phyloP scores from a whole-genome alignment of 2,888 invertebrate species.

The Bugula neritina region DNA sequence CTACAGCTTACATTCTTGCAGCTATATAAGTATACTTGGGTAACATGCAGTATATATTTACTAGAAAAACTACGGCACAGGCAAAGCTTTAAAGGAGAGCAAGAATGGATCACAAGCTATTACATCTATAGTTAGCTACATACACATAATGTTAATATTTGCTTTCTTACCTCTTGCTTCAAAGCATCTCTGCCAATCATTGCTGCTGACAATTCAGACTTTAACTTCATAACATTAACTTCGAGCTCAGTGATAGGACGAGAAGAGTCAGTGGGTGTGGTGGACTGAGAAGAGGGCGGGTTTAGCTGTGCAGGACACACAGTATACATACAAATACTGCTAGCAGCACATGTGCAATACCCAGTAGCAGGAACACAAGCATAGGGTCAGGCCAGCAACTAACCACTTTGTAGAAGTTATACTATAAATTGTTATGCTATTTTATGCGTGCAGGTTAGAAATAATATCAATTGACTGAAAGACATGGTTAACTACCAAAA shows the following conservation, averaged over 20 bases:
- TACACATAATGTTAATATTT: not conserved
- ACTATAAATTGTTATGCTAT: too few relatives aligned
- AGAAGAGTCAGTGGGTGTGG: not conserved
- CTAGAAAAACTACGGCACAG: too few relatives aligned
- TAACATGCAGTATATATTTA: too few relatives aligned
- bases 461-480: too few relatives aligned
- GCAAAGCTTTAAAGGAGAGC: not conserved
- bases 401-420: too few relatives aligned
- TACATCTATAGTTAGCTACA: not conserved
- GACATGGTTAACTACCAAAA: too few relatives aligned
- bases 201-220: slow-evolving; percentile 37
- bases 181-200: slow-evolving; percentile 32
- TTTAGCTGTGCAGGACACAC: not conserved
- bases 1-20: too few relatives aligned
- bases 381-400: too few relatives aligned
- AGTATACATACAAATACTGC: not conserved
- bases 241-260: slow-evolving; percentile 30
- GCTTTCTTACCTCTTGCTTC: slow-evolving; percentile 39
- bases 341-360: not conserved
- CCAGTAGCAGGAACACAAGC: too few relatives aligned
- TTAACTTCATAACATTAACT: slow-evolving; percentile 31
- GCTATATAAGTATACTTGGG: too few relatives aligned
- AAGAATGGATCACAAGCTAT: not conserved
- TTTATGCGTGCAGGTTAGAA: too few relatives aligned
- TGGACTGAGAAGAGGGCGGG: not conserved